These are phyloP conservation scores for Phyllotis vaccarum DNA, from an alignment of 2,797 vertebrate genomes.

Conservation along the genomic window DNA sequence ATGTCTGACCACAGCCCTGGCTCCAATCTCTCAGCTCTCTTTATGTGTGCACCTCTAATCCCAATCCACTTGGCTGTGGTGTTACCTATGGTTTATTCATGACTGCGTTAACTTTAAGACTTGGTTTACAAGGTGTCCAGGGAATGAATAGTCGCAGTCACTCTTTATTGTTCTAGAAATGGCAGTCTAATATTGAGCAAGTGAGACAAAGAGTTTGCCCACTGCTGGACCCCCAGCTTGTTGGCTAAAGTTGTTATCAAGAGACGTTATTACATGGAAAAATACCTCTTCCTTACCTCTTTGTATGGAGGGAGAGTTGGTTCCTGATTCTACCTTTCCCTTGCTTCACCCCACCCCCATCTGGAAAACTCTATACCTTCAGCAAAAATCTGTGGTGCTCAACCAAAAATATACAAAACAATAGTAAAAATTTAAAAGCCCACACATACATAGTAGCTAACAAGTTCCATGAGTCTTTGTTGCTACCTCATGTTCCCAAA, in stretches of 20 bases:
- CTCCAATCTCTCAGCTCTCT: background rate
- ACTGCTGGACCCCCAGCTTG: background rate
- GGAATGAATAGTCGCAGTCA: background rate
- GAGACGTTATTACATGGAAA: background rate
- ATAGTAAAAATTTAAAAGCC: background rate
- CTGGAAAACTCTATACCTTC: background rate
- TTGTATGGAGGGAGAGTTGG: background rate
- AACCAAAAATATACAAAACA: background rate
- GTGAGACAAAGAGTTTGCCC: background rate
- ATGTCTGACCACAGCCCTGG: background rate
- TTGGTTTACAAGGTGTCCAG: conserved; percentile 5
- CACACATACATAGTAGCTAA: background rate
- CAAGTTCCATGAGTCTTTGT: background rate
- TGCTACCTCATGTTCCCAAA: background rate
- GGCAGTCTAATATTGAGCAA: background rate
- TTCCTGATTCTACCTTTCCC: background rate
- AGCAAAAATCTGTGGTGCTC: background rate
- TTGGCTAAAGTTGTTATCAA: background rate
- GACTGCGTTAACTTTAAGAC: background rate
- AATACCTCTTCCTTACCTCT: background rate
- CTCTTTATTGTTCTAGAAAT: background rate
- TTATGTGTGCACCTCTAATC: background rate
- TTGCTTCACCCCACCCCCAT: background rate
- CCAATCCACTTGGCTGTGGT: background rate
- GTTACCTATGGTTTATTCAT: background rate